phyloP scores from a whole-genome alignment of 2,113 vertebrate species.

The Tangachromis dhanisi region DNA sequence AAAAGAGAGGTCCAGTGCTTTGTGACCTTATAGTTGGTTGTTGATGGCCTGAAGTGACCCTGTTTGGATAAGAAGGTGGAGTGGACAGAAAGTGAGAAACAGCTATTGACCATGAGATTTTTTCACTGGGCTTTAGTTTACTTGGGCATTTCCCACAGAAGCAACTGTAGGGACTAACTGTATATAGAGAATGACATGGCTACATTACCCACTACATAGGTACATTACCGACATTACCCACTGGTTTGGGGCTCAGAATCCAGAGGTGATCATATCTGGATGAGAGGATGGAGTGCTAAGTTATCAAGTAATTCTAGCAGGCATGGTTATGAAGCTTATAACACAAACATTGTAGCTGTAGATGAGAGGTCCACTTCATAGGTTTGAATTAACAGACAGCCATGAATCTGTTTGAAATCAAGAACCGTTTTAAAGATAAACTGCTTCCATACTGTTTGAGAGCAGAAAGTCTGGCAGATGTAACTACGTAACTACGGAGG shows the following conservation, averaged over 20 bases:
- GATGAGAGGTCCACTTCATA: background rate
- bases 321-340: background rate
- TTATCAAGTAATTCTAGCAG: background rate
- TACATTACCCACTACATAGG: background rate
- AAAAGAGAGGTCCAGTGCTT: background rate
- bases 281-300: background rate
- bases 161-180: background rate
- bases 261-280: background rate
- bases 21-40: background rate
- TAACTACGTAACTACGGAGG: background rate
- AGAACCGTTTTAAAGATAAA: background rate
- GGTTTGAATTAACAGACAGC: background rate
- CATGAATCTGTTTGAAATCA: background rate
- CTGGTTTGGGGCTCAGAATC: background rate
- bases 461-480: background rate
- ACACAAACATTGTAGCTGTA: background rate
- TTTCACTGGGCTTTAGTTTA: background rate
- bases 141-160: background rate
- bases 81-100: background rate
- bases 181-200: background rate
- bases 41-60: background rate
- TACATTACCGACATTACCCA: background rate
- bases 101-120: background rate
- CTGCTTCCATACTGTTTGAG: background rate
- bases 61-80: background rate